These are phyloP conservation scores for Pteria penguin DNA, from an alignment of 2,888 invertebrate genomes.

Conservation along the genomic window DNA sequence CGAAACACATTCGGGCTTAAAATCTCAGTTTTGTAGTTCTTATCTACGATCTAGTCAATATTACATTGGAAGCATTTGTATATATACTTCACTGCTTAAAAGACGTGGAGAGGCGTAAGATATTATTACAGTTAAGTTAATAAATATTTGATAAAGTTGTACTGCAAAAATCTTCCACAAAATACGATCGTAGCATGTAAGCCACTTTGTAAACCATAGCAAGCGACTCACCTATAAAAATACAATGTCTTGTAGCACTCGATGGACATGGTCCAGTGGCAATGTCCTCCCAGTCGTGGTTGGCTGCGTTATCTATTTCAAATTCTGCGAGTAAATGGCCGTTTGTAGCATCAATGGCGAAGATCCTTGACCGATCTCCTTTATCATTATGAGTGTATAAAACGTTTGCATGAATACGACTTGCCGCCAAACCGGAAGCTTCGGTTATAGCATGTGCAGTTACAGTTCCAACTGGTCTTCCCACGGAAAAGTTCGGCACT, in stretches of 20 bases:
- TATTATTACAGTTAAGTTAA: too few species aligned
- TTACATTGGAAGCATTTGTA: too few species aligned
- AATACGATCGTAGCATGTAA: too few species aligned
- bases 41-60: too few species aligned
- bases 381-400: constrained; percentile 53
- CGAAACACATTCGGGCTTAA: too few species aligned
- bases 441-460: constrained; percentile 26
- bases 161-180: too few species aligned
- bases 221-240: constrained; percentile 37
- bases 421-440: constrained; percentile 51
- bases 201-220: too few species aligned
- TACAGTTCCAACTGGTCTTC: constrained; percentile 7
- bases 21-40: too few species aligned
- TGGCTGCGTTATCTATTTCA: constrained; percentile 8
- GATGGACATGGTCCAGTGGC: constrained; percentile 22
- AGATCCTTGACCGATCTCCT: constrained; percentile 46
- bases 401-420: constrained; percentile 40
- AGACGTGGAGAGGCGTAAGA: too few species aligned
- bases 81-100: too few species aligned
- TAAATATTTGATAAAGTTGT: too few species aligned
- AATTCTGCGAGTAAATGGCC: constrained; percentile 13
- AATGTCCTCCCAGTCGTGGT: constrained; percentile 43
- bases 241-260: constrained; percentile 6
- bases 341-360: constrained; percentile 41
- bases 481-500: constrained; percentile 10